Base-by-base conservation (phyloP, 1,140 invertebrate species). In the Neotoxoptera formosana region DNA sequence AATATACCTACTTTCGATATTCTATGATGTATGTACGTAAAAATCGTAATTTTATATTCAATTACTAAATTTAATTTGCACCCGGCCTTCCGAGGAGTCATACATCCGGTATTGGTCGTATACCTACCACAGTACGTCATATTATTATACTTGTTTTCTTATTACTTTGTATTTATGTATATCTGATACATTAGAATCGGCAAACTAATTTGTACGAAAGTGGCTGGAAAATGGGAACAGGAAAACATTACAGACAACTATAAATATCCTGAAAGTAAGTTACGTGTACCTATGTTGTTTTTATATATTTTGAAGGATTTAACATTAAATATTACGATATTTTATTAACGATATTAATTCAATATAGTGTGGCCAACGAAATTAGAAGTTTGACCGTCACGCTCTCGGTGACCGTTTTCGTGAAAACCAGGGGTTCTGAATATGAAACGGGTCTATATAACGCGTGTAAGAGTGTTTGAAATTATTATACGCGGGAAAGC, bases 231-330 rank as follows among this genome's bases (percentile, higher is more conserved):
- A 94, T 97, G 97, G 97, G 96, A 97, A 94, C 95, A 97, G 86
- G 97, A 98, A 95, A 98, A 99, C 94, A 97, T 99, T 45, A 99
- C 98, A 6, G 94, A 96, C n/a, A 96, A 95, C 56, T 99, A 99
- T 95, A 99, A 99, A 95, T 97, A 97, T 95, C 96, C 96, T 6
- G 98, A 99, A 96, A 97, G 97, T 97, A 95, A 96, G 95, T 94
- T 60, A 36, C 7, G 17, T 2, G 11, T 34, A n/a, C n/a, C n/a
- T n/a, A n/a, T 81, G 17, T 0, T 90, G 0, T 6, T 34, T 7
- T 9, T 76, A n/a, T 76, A 76, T 30, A 7, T n/a, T 60, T 67
- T 3, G n/a, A n/a, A 76, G 14, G 60, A n/a, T 1, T n/a, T 76
- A 14, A 76, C 4, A n/a, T 76, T 76, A n/a, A 76, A 76, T n/a